Conservation (phyloP, 2,888 invertebrate species). For the Lottia gigantea region DNA sequence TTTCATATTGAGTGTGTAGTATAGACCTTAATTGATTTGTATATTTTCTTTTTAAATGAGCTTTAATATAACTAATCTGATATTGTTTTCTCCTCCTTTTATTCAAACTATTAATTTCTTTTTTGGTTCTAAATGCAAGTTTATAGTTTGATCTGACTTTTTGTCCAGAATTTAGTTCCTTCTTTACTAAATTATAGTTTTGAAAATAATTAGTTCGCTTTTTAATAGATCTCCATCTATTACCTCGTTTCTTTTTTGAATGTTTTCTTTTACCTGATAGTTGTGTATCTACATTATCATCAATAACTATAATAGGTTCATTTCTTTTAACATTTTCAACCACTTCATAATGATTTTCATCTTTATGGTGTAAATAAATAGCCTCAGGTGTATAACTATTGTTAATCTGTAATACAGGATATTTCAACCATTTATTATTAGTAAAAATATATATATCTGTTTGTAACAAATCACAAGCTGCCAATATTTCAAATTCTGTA, state of each 20-base stretch:
- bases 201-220: not conserved
- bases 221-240: not conserved
- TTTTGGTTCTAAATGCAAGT: not conserved
- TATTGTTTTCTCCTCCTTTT: not conserved
- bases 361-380: not conserved
- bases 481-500: not conserved
- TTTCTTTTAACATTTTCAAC: not conserved
- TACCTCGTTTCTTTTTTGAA: not conserved
- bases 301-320: not conserved
- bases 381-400: not conserved
- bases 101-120: not conserved
- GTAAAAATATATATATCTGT: not conserved
- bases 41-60: not conserved
- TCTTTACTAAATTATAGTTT: not conserved
- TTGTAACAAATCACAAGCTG: not conserved
- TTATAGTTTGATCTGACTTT: not conserved
- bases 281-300: not conserved
- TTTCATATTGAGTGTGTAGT: no score
- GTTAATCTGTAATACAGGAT: not conserved
- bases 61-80: no score
- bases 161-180: not conserved
- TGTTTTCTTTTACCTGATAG: not conserved
- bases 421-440: conserved; percentile 3
- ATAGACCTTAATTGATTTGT: not conserved
- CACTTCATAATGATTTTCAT: not conserved